A percentile compares a stretch with the other conserved stretches of the same genome.
Evolutionary conservation across 2,888 invertebrate genomes (phyloP).

Genomic region (Agrotis ipsilon): DNA sequence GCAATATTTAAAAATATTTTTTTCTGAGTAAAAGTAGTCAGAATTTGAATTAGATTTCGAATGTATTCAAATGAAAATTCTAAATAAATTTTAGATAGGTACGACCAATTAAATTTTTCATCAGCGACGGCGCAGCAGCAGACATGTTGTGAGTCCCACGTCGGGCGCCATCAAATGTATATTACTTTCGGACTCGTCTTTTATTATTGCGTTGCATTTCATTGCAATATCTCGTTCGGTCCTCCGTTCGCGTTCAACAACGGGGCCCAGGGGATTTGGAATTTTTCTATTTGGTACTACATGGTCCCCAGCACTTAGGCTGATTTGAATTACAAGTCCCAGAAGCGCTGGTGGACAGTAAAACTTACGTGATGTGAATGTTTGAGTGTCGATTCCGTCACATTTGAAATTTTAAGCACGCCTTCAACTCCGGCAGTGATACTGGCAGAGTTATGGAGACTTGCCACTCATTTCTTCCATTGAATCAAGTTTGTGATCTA

Average conservation of each 20-base stretch:
- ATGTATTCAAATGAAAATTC: slow-evolving; percentile 4
- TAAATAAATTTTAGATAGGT: not conserved
- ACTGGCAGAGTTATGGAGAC: slow-evolving; percentile 41
- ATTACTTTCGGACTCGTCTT: slow-evolving; percentile 51
- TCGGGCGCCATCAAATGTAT: slow-evolving; percentile 44
- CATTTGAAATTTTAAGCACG: slow-evolving; percentile 58
- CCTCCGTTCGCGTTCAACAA: slow-evolving; percentile 41
- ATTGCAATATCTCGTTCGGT: slow-evolving; percentile 60
- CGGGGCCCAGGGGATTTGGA: slow-evolving; percentile 60
- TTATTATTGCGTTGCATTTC: slow-evolving; percentile 62
- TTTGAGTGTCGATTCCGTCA: slow-evolving; percentile 53
- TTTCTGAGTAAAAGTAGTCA: not conserved
- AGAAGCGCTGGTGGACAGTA: slow-evolving; percentile 67
- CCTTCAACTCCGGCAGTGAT: slow-evolving; percentile 34
- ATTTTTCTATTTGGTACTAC: slow-evolving; percentile 66
- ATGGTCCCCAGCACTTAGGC: slow-evolving; percentile 69
- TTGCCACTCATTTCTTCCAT: slow-evolving; percentile 25
- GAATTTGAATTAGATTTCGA: slow-evolving; percentile 5
- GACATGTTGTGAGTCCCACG: slow-evolving; percentile 29
- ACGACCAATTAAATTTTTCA: slow-evolving; percentile 24
- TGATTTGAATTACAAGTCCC: slow-evolving; percentile 77
- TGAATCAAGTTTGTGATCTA: slow-evolving; percentile 18
- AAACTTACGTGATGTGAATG: slow-evolving; percentile 74
- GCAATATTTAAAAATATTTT: not conserved
- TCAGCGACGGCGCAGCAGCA: slow-evolving; percentile 8